Evolutionary conservation across 2,888 invertebrate species (phyloP).

Genomic region (Scotopteryx bipunctaria): DNA sequence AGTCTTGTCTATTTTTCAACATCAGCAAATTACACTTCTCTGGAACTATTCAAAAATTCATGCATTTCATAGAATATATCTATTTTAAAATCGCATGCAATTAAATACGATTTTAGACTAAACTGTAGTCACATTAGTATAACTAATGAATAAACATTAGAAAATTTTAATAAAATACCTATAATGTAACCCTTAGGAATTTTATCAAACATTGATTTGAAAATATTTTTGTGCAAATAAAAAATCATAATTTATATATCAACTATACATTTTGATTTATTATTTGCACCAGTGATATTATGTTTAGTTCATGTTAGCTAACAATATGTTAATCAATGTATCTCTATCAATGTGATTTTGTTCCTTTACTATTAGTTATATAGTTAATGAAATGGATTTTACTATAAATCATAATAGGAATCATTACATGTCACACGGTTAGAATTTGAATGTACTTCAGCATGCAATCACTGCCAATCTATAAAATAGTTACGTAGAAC

Average conservation of each 20-base stretch:
- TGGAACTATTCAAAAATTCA: conserved; percentile 34
- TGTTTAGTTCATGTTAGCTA: conserved; percentile 65
- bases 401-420: conserved; percentile 28
- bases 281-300: conserved; percentile 74
- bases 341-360: conserved; percentile 67
- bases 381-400: conserved; percentile 62
- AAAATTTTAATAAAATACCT: conserved; percentile 45
- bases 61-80: conserved; percentile 59
- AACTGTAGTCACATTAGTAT: conserved; percentile 63
- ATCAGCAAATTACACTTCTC: conserved; percentile 34
- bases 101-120: conserved; percentile 54
- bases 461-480: conserved; percentile 71
- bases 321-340: conserved; percentile 58
- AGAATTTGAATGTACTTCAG: conserved; percentile 37
- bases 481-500: conserved; percentile 53
- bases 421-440: conserved; percentile 38
- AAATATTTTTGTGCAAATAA: conserved; percentile 61
- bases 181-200: conserved; percentile 50
- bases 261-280: conserved; percentile 62
- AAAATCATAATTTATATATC: conserved; percentile 58
- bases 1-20: conserved; percentile 37
- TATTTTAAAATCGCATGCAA: conserved; percentile 48
- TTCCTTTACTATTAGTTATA: conserved; percentile 66
- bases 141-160: conserved; percentile 66
- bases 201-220: conserved; percentile 64